Percentiles rank a stretch among this genome's conserved stretches.
These are phyloP conservation scores for Zoanthus gigantus DNA, from an alignment of 92 coral and sea anemone genomes.

Conservation along the genomic window DNA sequence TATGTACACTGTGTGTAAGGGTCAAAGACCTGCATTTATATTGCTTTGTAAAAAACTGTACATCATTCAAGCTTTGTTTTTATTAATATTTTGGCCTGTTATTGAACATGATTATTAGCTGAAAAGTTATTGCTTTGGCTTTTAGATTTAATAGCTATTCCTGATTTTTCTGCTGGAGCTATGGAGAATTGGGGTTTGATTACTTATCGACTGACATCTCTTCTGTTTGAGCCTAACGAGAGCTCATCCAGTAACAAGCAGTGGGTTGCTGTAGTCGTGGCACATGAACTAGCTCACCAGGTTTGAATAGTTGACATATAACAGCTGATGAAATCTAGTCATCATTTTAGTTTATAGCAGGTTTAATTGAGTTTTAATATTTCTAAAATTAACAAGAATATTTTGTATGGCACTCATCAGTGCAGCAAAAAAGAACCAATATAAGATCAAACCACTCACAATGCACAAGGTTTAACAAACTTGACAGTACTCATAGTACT, in stretches of 20 bases:
- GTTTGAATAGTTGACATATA: constrained; percentile 55
- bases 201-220: constrained; percentile 90
- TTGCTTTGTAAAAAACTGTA: too few relatives aligned
- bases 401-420: too few relatives aligned
- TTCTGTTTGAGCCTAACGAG: constrained; percentile 77
- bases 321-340: background rate
- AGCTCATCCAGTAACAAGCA: constrained; percentile 87
- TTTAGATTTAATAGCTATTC: constrained; percentile 95
- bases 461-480: too few relatives aligned
- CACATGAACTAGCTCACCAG: constrained; percentile 99
- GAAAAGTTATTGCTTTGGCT: constrained; percentile 51
- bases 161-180: constrained; percentile 97
- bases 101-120: background rate
- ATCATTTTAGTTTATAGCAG: background rate
- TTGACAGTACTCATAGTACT: too few relatives aligned
- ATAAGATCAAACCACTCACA: too few relatives aligned
- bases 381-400: too few relatives aligned
- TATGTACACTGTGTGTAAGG: too few relatives aligned
- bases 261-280: constrained; percentile 96
- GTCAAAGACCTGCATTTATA: too few relatives aligned
- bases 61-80: too few relatives aligned
- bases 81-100: too few relatives aligned
- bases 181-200: constrained; percentile 99
- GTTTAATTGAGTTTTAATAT: background rate
- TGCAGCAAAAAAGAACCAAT: too few relatives aligned